phyloP scores from a whole-genome alignment of 2,797 vertebrate genomes.

The Myoxocephalus aenaeus region DNA sequence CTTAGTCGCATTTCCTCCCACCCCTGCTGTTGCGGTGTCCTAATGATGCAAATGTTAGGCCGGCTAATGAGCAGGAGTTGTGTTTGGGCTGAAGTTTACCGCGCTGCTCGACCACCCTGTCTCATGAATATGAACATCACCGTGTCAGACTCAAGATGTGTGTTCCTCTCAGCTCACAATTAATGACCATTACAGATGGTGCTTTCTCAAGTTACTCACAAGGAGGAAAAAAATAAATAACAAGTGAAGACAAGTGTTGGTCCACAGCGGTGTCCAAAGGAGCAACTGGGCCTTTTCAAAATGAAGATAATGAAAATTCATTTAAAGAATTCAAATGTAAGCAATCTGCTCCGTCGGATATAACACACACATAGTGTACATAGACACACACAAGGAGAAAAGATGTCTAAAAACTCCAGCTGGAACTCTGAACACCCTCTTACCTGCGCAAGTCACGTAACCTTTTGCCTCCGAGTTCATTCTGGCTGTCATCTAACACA shows the following conservation, averaged over 20 bases:
- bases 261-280: slow-evolving; percentile 24
- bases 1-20: slow-evolving; percentile 60
- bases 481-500: slow-evolving; percentile 56
- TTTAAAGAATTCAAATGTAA: slow-evolving; percentile 59
- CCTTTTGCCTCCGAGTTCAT: slow-evolving; percentile 70
- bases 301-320: slow-evolving; percentile 58
- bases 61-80: slow-evolving; percentile 77
- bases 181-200: slow-evolving; percentile 81
- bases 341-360: slow-evolving; percentile 36
- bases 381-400: neutral
- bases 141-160: slow-evolving; percentile 69
- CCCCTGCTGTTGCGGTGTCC: slow-evolving; percentile 75
- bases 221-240: slow-evolving; percentile 2
- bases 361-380: neutral
- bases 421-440: slow-evolving; percentile 36
- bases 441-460: slow-evolving; percentile 51
- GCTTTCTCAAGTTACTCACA: slow-evolving; percentile 55
- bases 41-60: slow-evolving; percentile 79
- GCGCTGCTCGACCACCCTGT: slow-evolving; percentile 53
- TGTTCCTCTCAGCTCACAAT: slow-evolving; percentile 64
- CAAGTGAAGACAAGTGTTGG: slow-evolving; percentile 23
- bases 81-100: slow-evolving; percentile 67
- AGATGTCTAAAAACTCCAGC: slow-evolving; percentile 57
- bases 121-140: slow-evolving; percentile 79
- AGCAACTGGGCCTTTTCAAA: slow-evolving; percentile 26